These are phyloP conservation scores for Melanotaenia nigrans DNA, from an alignment of 2,797 vertebrate genomes.

Conservation along the genomic window DNA sequence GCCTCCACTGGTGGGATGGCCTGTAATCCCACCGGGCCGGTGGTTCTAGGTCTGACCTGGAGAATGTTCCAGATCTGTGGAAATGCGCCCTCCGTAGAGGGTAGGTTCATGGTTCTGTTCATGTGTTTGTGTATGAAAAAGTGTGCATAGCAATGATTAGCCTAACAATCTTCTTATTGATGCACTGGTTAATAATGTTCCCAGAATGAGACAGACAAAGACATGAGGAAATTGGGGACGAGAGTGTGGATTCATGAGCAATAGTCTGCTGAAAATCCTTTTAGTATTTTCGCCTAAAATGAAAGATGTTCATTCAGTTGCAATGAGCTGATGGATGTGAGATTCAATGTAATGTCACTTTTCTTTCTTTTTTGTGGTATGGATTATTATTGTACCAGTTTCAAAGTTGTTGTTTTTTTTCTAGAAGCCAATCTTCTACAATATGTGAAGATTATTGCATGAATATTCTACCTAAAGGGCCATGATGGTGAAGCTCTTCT, in stretches of 20 bases:
- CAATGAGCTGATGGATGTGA: not conserved
- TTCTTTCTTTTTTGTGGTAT: too few relatives aligned
- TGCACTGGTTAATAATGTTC: slow-evolving; percentile 49
- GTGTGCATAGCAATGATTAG: slow-evolving; percentile 41
- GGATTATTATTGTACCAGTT: too few relatives aligned
- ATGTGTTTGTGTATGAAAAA: slow-evolving; percentile 33
- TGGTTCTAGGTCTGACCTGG: slow-evolving; percentile 47
- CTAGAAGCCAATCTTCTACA: too few relatives aligned
- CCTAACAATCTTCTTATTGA: slow-evolving; percentile 49
- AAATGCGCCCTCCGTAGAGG: slow-evolving; percentile 35
- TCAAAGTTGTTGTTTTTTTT: too few relatives aligned
- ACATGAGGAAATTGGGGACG: slow-evolving; percentile 2
- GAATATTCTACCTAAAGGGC: too few relatives aligned
- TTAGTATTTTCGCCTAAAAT: not conserved
- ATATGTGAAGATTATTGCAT: too few relatives aligned
- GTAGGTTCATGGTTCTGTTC: slow-evolving; percentile 6
- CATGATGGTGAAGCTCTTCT: too few relatives aligned
- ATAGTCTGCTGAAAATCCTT: not conserved
- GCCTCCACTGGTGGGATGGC: slow-evolving; percentile 41
- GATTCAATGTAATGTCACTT: not conserved
- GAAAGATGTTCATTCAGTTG: not conserved
- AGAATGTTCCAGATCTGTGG: slow-evolving; percentile 61
- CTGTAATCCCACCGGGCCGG: slow-evolving; percentile 39
- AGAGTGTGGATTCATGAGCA: not conserved
- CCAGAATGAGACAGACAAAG: slow-evolving; percentile 25